These are phyloP conservation scores for rat (Rattus norvegicus) DNA, from an alignment of 2,113 vertebrate genomes.

Conservation along the genomic window GRCr8 NC_086019.1:106562001-106562500, in stretches of 20 bases:
- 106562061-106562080: slow-evolving; percentile 93
- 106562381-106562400: slow-evolving; percentile 27
- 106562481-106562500: slow-evolving; percentile 46
- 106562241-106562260: slow-evolving; percentile 43
- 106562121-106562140: not conserved
- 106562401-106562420: not conserved
- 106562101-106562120: slow-evolving; percentile 73
- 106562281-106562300: not conserved
- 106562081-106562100: slow-evolving; percentile 95
- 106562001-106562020: slow-evolving; percentile 38
- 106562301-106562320: not conserved
- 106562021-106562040: slow-evolving; percentile 94
- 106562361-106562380: not conserved
- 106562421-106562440: slow-evolving; percentile 36
- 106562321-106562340: slow-evolving; percentile 52
- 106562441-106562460: slow-evolving; percentile 33
- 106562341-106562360: not conserved
- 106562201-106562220: slow-evolving; percentile 54
- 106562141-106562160: not conserved
- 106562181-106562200: not conserved
- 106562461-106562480: slow-evolving; percentile 20
- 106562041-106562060: slow-evolving; percentile 91
- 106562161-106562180: slow-evolving; percentile 63
- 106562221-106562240: not conserved
- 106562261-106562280: slow-evolving; percentile 41